Conservation (phyloP, 2,797 vertebrate genomes). For the Tiaroga cobitis region DNA sequence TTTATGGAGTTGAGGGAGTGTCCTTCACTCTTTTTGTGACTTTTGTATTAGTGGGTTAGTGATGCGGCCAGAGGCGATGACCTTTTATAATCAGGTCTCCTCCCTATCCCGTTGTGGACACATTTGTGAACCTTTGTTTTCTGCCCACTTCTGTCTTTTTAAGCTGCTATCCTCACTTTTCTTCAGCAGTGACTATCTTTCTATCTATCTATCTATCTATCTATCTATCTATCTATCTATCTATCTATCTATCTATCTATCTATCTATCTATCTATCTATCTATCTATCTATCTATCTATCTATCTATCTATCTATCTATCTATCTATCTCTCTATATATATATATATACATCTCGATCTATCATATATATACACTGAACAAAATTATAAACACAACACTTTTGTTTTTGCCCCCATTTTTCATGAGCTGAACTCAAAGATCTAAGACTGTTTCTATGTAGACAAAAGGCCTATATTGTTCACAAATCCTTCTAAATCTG, state of each 20-base stretch:
- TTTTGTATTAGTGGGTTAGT: constrained; percentile 18
- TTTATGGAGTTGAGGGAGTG: constrained; percentile 10
- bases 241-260: not conserved
- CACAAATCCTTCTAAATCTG: too few species aligned
- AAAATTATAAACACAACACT: too few species aligned
- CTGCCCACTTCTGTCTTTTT: not conserved
- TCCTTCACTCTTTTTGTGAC: constrained; percentile 21
- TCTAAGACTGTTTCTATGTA: too few species aligned
- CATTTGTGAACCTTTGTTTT: constrained; percentile 2
- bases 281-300: too few species aligned
- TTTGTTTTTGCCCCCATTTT: too few species aligned
- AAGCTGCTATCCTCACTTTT: not conserved
- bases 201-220: not conserved
- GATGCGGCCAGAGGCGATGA: not conserved
- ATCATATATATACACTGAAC: too few species aligned
- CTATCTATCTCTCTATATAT: too few species aligned
- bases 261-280: not conserved
- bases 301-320: too few species aligned
- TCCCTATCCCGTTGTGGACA: not conserved
- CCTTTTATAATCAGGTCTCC: not conserved
- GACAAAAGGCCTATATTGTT: too few species aligned
- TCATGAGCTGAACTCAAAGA: too few species aligned
- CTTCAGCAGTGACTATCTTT: not conserved
- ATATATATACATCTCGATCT: too few species aligned
- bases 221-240: not conserved